Percentiles rank a stretch among this genome's conserved stretches.
These are phyloP conservation scores for Onychostoma macrolepis DNA, from an alignment of 2,113 vertebrate species.

Conservation along the genomic window DNA sequence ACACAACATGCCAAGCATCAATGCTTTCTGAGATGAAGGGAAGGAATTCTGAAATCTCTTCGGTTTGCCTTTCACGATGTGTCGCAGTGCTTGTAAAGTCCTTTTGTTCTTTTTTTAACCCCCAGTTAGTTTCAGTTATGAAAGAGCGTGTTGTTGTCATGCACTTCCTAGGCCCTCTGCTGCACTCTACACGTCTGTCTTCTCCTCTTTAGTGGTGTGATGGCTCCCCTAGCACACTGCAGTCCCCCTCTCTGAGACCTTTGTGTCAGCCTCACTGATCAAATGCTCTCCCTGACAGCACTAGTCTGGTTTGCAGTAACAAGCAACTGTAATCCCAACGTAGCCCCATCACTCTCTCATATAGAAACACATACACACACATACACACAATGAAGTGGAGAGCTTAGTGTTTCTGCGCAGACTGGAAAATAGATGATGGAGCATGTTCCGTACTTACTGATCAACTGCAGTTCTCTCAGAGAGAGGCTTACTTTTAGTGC, in stretches of 20 bases:
- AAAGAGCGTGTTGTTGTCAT: constrained; percentile 38
- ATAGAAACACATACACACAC: constrained; percentile 56
- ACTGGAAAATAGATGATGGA: constrained; percentile 72
- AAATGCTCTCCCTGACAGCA: constrained; percentile 72
- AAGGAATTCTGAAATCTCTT: constrained; percentile 46
- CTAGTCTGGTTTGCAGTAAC: constrained; percentile 56
- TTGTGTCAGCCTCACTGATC: constrained; percentile 64
- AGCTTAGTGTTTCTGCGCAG: constrained; percentile 60
- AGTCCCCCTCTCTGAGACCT: constrained; percentile 49
- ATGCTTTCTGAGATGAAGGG: constrained; percentile 29
- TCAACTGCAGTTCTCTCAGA: constrained; percentile 83
- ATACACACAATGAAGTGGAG: constrained; percentile 64
- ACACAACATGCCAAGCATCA: constrained; percentile 39
- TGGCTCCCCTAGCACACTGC: constrained; percentile 50
- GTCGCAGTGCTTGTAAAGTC: constrained; percentile 47
- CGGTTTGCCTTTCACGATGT: constrained; percentile 38
- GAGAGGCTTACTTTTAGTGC: constrained; percentile 70
- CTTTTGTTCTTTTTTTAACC: constrained; percentile 46
- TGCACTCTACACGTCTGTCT: constrained; percentile 50
- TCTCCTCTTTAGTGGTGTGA: constrained; percentile 56
- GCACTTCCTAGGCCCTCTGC: constrained; percentile 36
- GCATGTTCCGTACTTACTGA: constrained; percentile 85
- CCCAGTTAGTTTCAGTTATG: constrained; percentile 45
- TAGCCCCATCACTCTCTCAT: constrained; percentile 56
- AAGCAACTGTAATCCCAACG: constrained; percentile 52